A percentile compares a stretch with the other conserved stretches of the same genome.
These are phyloP conservation scores for Dicrostonyx torquatus DNA, from an alignment of 2,797 vertebrate species.

Conservation along the genomic window DNA sequence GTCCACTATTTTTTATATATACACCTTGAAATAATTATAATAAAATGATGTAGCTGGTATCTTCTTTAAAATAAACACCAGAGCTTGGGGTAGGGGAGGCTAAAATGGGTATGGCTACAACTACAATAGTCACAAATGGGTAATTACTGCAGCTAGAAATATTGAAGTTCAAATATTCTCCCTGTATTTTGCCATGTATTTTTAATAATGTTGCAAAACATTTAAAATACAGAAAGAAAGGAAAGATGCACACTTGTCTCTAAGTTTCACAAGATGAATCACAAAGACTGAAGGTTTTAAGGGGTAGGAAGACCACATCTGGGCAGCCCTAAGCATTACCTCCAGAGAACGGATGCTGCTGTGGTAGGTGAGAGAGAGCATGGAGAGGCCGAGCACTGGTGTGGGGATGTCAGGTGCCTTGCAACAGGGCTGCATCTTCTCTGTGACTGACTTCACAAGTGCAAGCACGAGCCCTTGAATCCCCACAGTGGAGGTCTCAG, in stretches of 20 bases:
- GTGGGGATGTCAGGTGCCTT: slow-evolving; percentile 89
- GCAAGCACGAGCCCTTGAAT: slow-evolving; percentile 92
- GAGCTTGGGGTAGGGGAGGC: background rate
- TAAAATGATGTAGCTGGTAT: slow-evolving; percentile 26
- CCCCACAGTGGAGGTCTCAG: slow-evolving; percentile 90
- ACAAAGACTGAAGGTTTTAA: slow-evolving; percentile 12
- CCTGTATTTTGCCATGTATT: background rate
- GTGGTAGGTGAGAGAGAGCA: slow-evolving; percentile 90
- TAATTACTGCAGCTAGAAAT: background rate
- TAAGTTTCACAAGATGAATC: background rate
- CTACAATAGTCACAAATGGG: background rate
- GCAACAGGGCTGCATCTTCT: slow-evolving; percentile 94
- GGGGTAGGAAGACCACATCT: background rate
- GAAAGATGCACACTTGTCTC: background rate
- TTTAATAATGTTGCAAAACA: slow-evolving; percentile 18
- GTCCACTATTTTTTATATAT: background rate
- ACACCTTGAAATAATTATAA: slow-evolving; percentile 36
- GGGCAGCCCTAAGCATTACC: slow-evolving; percentile 84
- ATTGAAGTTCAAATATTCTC: background rate
- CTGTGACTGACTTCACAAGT: slow-evolving; percentile 91
- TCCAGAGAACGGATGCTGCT: slow-evolving; percentile 91
- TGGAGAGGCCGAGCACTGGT: slow-evolving; percentile 89
- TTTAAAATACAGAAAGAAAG: background rate
- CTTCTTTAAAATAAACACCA: slow-evolving; percentile 40
- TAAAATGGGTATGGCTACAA: background rate